These are phyloP conservation scores for Thamnaconus septentrionalis DNA, from an alignment of 2,113 vertebrate species.

Conservation along the genomic window DNA sequence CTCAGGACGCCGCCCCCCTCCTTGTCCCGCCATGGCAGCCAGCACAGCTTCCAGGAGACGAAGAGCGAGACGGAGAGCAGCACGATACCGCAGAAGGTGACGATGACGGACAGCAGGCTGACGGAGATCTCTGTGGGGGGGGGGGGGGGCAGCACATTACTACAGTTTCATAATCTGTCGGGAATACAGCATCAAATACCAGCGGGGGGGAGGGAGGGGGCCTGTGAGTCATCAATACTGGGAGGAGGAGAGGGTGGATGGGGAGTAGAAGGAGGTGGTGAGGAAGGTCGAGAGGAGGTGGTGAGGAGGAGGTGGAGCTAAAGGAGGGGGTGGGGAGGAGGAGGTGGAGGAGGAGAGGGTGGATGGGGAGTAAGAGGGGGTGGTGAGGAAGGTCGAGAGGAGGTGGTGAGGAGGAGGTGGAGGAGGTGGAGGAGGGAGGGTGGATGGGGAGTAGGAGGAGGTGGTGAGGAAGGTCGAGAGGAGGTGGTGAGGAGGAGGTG, in stretches of 20 bases:
- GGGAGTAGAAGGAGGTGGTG: constrained; percentile 53
- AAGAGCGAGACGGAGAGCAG: constrained; percentile 92
- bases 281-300: constrained; percentile 10
- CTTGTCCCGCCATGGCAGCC: constrained; percentile 93
- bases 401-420: too few species aligned
- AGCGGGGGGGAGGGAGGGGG: constrained; percentile 51
- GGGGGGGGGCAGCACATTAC: constrained; percentile 9
- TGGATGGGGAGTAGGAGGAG: too few species aligned
- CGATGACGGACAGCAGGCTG: constrained; percentile 91
- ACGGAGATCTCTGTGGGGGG: constrained; percentile 85
- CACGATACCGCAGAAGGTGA: constrained; percentile 92
- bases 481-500: too few species aligned
- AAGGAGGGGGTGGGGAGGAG: constrained; percentile 6
- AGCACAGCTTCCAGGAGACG: constrained; percentile 95
- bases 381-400: background rate
- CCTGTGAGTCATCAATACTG: too few species aligned
- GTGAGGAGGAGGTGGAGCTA: constrained; percentile 1
- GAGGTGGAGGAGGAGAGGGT: constrained; percentile 19
- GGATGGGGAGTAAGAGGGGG: background rate
- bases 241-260: constrained; percentile 11
- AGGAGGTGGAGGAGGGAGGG: too few species aligned
- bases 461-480: too few species aligned
- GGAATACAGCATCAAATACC: constrained; percentile 7
- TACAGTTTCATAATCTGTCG: constrained; percentile 56
- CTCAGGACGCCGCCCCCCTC: constrained; percentile 78